A percentile compares a stretch with the other conserved stretches of the same genome.
phyloP scores from a whole-genome alignment of 2,113 vertebrate genomes.

The Alces alces region DNA sequence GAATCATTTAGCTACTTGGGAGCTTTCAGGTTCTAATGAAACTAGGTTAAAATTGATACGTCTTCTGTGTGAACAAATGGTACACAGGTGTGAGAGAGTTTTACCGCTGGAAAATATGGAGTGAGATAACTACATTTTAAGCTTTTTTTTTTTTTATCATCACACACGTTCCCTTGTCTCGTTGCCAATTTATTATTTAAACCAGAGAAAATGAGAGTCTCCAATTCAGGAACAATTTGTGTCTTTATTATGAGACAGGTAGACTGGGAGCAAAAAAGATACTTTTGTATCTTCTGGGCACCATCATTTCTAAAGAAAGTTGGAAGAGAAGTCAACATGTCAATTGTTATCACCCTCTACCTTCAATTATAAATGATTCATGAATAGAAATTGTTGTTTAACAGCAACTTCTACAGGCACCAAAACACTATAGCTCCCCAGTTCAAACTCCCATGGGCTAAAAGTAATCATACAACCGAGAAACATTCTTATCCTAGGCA shows the following conservation, averaged over 20 bases:
- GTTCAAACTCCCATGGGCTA: not conserved
- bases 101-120: not conserved
- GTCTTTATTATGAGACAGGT: conserved; percentile 7
- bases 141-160: not conserved
- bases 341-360: not conserved
- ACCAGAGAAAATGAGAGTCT: conserved; percentile 19
- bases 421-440: not conserved
- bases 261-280: not conserved
- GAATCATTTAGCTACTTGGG: conserved; percentile 9
- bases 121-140: not conserved
- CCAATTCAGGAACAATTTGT: conserved; percentile 32
- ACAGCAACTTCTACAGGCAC: not conserved
- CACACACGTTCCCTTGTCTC: not conserved
- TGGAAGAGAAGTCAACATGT: not conserved
- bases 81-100: not conserved
- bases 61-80: not conserved
- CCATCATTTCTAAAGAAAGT: not conserved
- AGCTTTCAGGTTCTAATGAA: conserved; percentile 14
- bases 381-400: conserved; percentile 28
- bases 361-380: conserved; percentile 20
- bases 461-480: not conserved
- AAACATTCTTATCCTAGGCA: not conserved
- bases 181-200: conserved; percentile 33
- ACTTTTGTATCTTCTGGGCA: not conserved
- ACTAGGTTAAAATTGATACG: conserved; percentile 11